A percentile compares a stretch with the other conserved stretches of the same genome.
phyloP scores from a whole-genome alignment of 2,888 invertebrate genomes.

The Papilio elwesi region DNA sequence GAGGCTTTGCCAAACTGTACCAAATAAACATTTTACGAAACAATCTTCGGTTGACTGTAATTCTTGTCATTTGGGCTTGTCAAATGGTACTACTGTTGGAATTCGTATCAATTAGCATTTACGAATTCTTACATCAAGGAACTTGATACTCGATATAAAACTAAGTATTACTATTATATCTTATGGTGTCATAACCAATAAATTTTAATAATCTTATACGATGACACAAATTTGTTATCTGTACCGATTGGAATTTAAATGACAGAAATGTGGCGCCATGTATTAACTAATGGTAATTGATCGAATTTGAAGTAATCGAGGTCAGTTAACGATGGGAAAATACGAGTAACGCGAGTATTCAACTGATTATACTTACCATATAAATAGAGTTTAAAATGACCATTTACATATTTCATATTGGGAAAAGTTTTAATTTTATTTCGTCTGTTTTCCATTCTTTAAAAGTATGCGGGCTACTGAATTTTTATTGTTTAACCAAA shows the following conservation, averaged over 20 bases:
- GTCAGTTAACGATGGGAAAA: conserved; percentile 3
- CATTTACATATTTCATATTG: background rate
- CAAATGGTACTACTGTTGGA: no score
- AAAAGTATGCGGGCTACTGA: background rate
- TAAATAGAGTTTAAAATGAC: background rate
- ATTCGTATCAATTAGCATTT: no score
- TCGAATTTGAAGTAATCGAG: conserved; percentile 35
- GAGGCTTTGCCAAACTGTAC: conserved; percentile 8
- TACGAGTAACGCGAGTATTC: background rate
- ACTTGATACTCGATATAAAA: background rate
- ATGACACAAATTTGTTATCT: conserved; percentile 9
- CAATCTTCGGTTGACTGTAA: no score
- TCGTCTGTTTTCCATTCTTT: background rate
- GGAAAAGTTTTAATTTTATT: background rate
- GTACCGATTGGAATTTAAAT: conserved; percentile 1
- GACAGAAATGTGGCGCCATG: conserved; percentile 18
- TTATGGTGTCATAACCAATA: background rate
- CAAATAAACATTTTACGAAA: background rate
- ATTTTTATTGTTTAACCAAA: no score
- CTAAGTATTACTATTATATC: background rate
- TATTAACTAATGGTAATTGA: conserved; percentile 29
- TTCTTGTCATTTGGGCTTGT: no score
- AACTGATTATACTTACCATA: background rate
- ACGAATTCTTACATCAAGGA: background rate
- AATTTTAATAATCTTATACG: background rate